A percentile compares a stretch with the other conserved stretches of the same genome.
Evolutionary conservation across 2,888 invertebrate species (phyloP).

Genomic region (Entomobrya multifasciata): DNA sequence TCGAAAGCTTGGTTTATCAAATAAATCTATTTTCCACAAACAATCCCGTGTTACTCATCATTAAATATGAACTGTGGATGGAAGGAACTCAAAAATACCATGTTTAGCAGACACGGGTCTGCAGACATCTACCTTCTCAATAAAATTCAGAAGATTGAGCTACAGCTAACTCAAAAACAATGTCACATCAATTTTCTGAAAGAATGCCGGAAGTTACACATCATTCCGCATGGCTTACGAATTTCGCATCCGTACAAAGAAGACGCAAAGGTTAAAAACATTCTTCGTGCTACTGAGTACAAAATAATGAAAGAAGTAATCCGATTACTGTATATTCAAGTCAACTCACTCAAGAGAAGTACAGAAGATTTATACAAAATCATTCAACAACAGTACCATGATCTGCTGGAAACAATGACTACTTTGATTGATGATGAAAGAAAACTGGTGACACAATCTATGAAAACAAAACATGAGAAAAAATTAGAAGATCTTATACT

Average conservation of each 20-base stretch:
- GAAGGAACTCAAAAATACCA: background rate
- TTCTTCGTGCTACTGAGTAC: background rate
- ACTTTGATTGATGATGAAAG: background rate
- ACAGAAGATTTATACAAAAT: background rate
- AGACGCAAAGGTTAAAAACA: background rate
- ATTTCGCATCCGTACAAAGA: background rate
- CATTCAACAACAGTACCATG: background rate
- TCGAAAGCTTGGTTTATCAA: no score
- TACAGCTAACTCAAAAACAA: background rate
- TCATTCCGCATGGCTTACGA: background rate
- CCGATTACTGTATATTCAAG: background rate
- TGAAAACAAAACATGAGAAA: background rate
- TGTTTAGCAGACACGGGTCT: background rate
- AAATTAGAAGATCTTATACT: background rate
- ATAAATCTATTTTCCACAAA: no score
- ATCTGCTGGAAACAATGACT: background rate
- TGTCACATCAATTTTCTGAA: background rate
- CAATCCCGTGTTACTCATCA: background rate
- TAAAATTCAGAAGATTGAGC: background rate
- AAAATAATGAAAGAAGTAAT: background rate
- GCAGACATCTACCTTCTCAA: background rate
- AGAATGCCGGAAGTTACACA: background rate
- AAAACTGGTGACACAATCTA: background rate
- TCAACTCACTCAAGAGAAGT: background rate
- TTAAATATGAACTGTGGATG: background rate